Evolutionary conservation across 2,888 invertebrate species (phyloP).

Genomic region (Monoplex corrugatus): DNA sequence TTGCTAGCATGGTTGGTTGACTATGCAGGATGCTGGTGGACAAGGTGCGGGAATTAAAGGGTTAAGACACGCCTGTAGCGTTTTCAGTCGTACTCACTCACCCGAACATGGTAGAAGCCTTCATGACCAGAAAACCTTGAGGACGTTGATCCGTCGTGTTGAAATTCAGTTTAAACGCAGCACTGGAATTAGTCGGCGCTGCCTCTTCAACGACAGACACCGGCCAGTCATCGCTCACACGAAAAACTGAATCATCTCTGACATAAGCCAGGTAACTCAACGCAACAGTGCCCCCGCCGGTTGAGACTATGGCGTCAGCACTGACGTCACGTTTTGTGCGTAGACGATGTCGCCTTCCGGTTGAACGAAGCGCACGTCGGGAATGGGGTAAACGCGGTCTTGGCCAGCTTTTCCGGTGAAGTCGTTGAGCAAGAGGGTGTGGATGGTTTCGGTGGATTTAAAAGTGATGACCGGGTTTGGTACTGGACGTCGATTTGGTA

Average conservation of each 20-base stretch:
- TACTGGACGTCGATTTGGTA: no score
- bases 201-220: not conserved
- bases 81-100: not conserved
- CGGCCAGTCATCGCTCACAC: not conserved
- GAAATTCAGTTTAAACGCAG: not conserved
- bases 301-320: not conserved
- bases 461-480: no score
- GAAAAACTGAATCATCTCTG: not conserved
- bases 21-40: no score
- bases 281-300: not conserved
- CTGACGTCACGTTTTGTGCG: not conserved
- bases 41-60: no score
- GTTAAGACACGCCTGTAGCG: no score
- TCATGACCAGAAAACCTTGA: not conserved
- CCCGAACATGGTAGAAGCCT: not conserved
- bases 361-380: not conserved
- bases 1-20: no score
- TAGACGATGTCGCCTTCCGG: conserved; percentile 11
- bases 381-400: not conserved
- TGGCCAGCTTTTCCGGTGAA: no score
- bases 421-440: not conserved
- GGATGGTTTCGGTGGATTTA: not conserved
- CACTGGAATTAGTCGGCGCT: not conserved
- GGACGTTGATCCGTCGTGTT: not conserved
- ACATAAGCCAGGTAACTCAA: not conserved